Conservation (phyloP, 2,797 vertebrate genomes). For the Myripristis murdjan region DNA sequence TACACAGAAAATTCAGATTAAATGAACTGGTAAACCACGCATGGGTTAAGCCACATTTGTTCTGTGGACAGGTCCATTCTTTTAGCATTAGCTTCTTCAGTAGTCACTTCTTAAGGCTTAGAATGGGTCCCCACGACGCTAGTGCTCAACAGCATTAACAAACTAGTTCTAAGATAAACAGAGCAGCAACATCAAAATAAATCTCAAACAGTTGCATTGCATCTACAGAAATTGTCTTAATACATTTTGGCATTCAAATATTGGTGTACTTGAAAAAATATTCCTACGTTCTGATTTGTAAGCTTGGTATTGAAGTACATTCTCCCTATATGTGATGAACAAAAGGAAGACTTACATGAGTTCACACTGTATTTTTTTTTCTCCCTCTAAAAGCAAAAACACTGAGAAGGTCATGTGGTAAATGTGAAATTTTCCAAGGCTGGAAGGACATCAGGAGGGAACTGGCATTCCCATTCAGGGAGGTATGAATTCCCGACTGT, state of each 20-base stretch:
- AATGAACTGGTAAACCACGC: conserved; percentile 64
- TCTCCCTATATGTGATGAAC: conserved; percentile 71
- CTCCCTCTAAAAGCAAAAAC: conserved; percentile 51
- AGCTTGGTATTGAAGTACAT: conserved; percentile 75
- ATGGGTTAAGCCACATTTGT: conserved; percentile 61
- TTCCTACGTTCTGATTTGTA: conserved; percentile 61
- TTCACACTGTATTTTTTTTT: conserved; percentile 43
- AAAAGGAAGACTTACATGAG: conserved; percentile 76
- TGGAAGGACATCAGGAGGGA: conserved; percentile 54
- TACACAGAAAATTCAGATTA: conserved; percentile 54
- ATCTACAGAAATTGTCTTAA: conserved; percentile 69
- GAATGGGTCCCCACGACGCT: conserved; percentile 66
- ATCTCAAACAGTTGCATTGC: conserved; percentile 67
- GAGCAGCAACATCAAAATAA: conserved; percentile 70
- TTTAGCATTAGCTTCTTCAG: conserved; percentile 67
- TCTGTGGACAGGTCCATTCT: conserved; percentile 69
- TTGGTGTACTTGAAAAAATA: conserved; percentile 68
- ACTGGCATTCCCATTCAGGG: conserved; percentile 35
- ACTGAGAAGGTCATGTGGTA: conserved; percentile 20
- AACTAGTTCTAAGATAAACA: conserved; percentile 64
- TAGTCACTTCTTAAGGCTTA: conserved; percentile 83
- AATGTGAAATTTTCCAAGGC: conserved; percentile 42
- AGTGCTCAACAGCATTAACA: conserved; percentile 61
- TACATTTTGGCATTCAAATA: conserved; percentile 79
- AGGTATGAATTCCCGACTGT: conserved; percentile 48